Conservation (phyloP, 2,888 invertebrate genomes). For the Drosophila eohydei region DNA sequence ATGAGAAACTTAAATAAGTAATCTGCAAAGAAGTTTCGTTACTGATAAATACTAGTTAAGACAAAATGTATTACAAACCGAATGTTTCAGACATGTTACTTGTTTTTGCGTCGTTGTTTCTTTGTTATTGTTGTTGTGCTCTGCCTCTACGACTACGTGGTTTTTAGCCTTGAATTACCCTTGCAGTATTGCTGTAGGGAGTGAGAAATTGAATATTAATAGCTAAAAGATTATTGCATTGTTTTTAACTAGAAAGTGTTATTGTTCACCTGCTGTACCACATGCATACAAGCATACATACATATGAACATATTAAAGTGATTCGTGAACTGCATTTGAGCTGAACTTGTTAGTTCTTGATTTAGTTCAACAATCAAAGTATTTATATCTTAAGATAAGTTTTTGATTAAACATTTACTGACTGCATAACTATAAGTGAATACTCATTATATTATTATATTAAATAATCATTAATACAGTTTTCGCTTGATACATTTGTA, state of each 20-base stretch:
- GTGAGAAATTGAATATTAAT: conserved; percentile 12
- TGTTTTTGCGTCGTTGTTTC: conserved; percentile 57
- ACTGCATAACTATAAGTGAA: neutral
- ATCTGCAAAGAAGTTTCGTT: conserved; percentile 86
- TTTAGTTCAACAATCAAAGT: conserved; percentile 7
- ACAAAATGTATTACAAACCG: conserved; percentile 66
- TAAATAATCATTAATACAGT: neutral
- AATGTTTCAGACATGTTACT: conserved; percentile 83
- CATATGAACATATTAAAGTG: conserved; percentile 21
- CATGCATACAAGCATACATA: conserved; percentile 2
- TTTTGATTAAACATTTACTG: neutral
- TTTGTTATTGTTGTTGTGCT: conserved; percentile 23
- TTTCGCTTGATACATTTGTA: neutral
- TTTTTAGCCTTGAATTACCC: neutral
- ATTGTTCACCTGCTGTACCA: conserved; percentile 45
- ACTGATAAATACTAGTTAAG: conserved; percentile 39
- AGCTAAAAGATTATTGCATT: conserved; percentile 21
- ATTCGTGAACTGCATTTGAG: conserved; percentile 36
- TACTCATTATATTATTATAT: neutral
- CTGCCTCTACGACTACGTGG: neutral
- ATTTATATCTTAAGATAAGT: neutral
- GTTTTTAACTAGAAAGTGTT: conserved; percentile 48
- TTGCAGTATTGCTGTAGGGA: conserved; percentile 1
- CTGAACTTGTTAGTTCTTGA: conserved; percentile 40
- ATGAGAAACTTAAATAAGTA: conserved; percentile 94